Conservation (phyloP, 1,140 invertebrate species). For the Aethina tumida region DNA sequence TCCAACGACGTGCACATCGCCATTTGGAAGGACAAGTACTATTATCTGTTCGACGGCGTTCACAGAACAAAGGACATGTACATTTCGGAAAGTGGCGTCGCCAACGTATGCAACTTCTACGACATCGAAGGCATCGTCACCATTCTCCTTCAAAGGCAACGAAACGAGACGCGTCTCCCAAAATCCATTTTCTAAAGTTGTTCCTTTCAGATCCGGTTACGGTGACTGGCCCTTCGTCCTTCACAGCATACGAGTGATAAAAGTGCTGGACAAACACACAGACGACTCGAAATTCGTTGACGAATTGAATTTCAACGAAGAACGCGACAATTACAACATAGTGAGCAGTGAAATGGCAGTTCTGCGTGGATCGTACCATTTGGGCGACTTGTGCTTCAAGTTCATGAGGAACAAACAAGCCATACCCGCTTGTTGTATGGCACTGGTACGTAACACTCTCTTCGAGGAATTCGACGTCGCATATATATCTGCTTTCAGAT, state of each 20-base stretch:
- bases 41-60: constrained; percentile 43
- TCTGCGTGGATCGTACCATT: constrained; percentile 42
- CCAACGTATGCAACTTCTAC: constrained; percentile 41
- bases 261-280: constrained; percentile 36
- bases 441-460: constrained; percentile 29
- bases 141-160: constrained; percentile 39
- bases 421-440: constrained; percentile 38
- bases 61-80: constrained; percentile 35
- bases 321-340: constrained; percentile 38
- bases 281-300: constrained; percentile 26
- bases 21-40: constrained; percentile 44
- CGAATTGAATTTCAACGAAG: constrained; percentile 36
- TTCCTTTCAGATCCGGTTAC: too few relatives aligned
- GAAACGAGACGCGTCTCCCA: too few relatives aligned
- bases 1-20: constrained; percentile 39
- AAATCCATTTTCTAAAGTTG: too few relatives aligned
- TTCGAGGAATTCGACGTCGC: not conserved
- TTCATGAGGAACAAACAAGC: constrained; percentile 42
- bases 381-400: constrained; percentile 43
- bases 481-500: constrained; percentile 19
- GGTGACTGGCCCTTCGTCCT: constrained; percentile 43
- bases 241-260: constrained; percentile 29
- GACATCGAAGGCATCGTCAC: constrained; percentile 38
- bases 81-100: constrained; percentile 29
- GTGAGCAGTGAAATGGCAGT: constrained; percentile 42